Evolutionary conservation across 2,113 vertebrate species (phyloP).

Genomic region (Reinhardtius hippoglossoides): DNA sequence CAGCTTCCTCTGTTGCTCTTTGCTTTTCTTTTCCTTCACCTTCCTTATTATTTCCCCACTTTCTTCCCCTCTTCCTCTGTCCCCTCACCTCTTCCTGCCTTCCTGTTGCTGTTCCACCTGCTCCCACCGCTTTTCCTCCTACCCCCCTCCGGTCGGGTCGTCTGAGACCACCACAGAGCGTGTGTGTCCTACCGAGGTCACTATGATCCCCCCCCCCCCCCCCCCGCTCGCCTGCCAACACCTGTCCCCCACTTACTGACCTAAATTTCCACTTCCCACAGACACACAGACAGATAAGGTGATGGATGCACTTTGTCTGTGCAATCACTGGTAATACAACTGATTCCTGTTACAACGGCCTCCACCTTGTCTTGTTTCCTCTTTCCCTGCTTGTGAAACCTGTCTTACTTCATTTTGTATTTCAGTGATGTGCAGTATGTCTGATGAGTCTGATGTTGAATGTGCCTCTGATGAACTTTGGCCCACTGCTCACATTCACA

Average conservation of each 20-base stretch:
- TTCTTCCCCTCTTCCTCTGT: conserved; percentile 1
- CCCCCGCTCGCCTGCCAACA: conserved; percentile 22
- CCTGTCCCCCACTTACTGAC: conserved; percentile 42
- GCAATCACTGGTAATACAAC: not conserved
- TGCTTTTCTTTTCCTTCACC: conserved; percentile 3
- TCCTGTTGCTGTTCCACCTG: not conserved
- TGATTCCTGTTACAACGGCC: not conserved
- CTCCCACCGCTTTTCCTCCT: conserved; percentile 3
- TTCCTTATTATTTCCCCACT: not conserved
- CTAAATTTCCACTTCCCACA: conserved; percentile 17
- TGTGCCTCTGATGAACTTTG: no score
- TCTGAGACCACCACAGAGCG: conserved; percentile 20
- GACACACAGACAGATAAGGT: not conserved
- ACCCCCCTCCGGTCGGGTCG: conserved; percentile 13
- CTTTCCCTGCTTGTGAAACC: not conserved
- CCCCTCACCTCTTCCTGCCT: not conserved
- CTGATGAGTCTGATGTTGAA: no score
- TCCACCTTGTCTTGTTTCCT: not conserved
- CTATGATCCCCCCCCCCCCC: not conserved
- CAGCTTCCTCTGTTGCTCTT: conserved; percentile 5
- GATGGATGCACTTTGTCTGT: not conserved
- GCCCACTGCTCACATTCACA: no score
- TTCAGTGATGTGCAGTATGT: no score
- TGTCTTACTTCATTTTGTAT: no score
- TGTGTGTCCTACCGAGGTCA: conserved; percentile 8